A percentile compares a stretch with the other conserved stretches of the same genome.
phyloP scores from a whole-genome alignment of 2,888 invertebrate species.

The Lysandra coridon region DNA sequence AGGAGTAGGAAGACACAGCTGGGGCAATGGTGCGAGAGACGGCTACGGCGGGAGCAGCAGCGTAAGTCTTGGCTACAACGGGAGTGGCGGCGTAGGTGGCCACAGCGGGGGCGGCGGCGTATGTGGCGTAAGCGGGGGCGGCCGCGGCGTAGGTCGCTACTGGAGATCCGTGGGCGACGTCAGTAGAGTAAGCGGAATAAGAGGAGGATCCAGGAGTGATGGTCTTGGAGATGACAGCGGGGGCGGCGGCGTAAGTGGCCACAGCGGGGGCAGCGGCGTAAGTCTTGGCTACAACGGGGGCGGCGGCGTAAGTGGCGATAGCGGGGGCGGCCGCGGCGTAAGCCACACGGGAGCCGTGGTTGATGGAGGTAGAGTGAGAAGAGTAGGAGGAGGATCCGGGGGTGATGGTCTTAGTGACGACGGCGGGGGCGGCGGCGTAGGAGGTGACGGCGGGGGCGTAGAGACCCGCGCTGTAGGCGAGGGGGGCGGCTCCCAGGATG shows the following conservation, averaged over 20 bases:
- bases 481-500: constrained; percentile 48
- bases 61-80: constrained; percentile 31
- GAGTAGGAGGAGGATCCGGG: constrained; percentile 55
- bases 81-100: constrained; percentile 32
- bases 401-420: constrained; percentile 59
- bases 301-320: constrained; percentile 24
- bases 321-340: neutral
- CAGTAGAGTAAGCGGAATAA: constrained; percentile 43
- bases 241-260: constrained; percentile 45
- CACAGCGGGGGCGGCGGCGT: constrained; percentile 42
- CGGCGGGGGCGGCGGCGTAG: constrained; percentile 34
- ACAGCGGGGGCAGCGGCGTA: constrained; percentile 45
- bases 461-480: constrained; percentile 37
- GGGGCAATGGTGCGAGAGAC: constrained; percentile 38
- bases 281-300: constrained; percentile 41
- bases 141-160: constrained; percentile 50
- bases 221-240: constrained; percentile 35
- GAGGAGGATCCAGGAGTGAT: constrained; percentile 40
- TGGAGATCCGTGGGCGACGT: constrained; percentile 44
- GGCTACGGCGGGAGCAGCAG: neutral
- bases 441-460: constrained; percentile 79
- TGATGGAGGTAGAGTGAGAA: constrained; percentile 48
- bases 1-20: constrained; percentile 49
- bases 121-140: constrained; percentile 41
- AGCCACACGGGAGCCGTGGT: constrained; percentile 40